These are phyloP conservation scores for Panulirus ornatus DNA, from an alignment of 1,140 invertebrate genomes.

Conservation along the genomic window DNA sequence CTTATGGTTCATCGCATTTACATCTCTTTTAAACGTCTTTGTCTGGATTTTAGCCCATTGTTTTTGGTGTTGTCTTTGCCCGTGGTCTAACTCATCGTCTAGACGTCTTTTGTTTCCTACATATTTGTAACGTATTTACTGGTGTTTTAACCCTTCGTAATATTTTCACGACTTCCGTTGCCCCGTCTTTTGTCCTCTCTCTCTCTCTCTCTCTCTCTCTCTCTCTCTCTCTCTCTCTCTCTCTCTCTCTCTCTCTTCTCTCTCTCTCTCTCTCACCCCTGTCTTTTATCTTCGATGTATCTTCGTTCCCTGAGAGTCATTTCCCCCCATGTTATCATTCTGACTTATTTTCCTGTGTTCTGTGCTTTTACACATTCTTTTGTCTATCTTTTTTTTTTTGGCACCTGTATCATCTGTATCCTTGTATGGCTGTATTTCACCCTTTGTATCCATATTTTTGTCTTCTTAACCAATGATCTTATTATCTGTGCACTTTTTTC, in stretches of 20 bases:
- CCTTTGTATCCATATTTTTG: too few relatives aligned
- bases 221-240: constrained; percentile 8
- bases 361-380: neutral
- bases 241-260: neutral
- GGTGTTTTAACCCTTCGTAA: too few relatives aligned
- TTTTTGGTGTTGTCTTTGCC: too few relatives aligned
- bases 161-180: too few relatives aligned
- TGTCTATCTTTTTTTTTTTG: neutral
- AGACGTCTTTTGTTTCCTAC: too few relatives aligned
- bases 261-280: neutral
- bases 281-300: neutral
- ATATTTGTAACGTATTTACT: too few relatives aligned
- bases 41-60: too few relatives aligned
- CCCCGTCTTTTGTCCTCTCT: neutral
- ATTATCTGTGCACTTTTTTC: neutral
- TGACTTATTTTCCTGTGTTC: neutral
- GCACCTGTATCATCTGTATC: neutral
- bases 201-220: neutral
- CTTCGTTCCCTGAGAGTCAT: neutral
- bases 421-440: too few relatives aligned
- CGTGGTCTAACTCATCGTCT: too few relatives aligned
- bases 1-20: too few relatives aligned
- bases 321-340: neutral
- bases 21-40: too few relatives aligned
- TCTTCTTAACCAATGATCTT: neutral